phyloP scores from a whole-genome alignment of 1,140 invertebrate species.

The Drosophila mayri region DNA sequence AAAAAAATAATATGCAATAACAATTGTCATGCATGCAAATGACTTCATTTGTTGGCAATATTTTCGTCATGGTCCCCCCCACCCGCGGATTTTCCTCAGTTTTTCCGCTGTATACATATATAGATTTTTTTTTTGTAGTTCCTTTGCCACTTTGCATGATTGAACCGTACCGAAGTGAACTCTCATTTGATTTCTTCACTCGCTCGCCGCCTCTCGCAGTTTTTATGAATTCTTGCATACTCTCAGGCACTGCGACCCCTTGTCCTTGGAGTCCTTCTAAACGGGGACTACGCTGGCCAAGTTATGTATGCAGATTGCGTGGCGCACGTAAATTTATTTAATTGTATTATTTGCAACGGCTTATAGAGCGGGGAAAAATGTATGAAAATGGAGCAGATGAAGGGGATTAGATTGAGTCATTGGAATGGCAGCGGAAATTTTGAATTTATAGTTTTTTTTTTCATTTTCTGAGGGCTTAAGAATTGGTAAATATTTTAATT shows the following conservation, averaged over 20 bases:
- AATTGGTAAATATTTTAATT: neutral
- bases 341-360: conserved; percentile 62
- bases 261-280: neutral
- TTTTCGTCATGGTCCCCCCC: conserved; percentile 36
- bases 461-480: neutral
- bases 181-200: conserved; percentile 56
- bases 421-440: neutral
- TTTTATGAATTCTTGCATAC: conserved; percentile 59
- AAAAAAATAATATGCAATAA: conserved; percentile 64
- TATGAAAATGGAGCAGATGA: conserved; percentile 15
- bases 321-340: conserved; percentile 77
- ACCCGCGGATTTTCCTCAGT: neutral
- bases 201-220: conserved; percentile 25
- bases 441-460: neutral
- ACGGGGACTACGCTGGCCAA: conserved; percentile 2
- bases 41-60: conserved; percentile 74
- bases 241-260: conserved; percentile 47
- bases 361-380: conserved; percentile 30
- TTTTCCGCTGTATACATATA: conserved; percentile 3
- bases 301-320: conserved; percentile 80
- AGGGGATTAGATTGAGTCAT: conserved; percentile 7
- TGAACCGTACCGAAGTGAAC: conserved; percentile 51
- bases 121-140: neutral
- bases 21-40: conserved; percentile 84
- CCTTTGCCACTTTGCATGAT: conserved; percentile 70